phyloP scores from a whole-genome alignment of 2,797 vertebrate species.

The Poecilia velifera region DNA sequence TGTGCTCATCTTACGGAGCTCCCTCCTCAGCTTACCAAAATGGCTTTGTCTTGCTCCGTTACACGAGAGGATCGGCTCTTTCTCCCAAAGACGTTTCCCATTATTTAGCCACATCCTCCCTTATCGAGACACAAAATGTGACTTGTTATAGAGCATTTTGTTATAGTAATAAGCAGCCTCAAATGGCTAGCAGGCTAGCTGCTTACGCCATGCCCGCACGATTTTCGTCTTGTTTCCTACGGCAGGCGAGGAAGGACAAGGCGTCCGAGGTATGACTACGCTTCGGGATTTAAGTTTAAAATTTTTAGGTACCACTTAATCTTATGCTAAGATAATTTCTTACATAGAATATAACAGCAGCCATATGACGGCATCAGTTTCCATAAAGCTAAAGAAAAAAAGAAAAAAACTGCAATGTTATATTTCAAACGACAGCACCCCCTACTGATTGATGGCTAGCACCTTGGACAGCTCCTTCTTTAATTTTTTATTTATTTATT shows the following conservation, averaged over 20 bases:
- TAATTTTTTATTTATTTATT: background rate
- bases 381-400: background rate
- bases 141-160: constrained; percentile 22
- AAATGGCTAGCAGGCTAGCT: constrained; percentile 44
- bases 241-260: constrained; percentile 49
- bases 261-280: background rate
- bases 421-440: background rate
- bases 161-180: constrained; percentile 23
- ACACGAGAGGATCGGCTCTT: constrained; percentile 87
- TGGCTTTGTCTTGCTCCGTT: constrained; percentile 90
- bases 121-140: constrained; percentile 34
- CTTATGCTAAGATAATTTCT: background rate
- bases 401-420: background rate
- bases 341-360: background rate
- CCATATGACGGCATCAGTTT: background rate
- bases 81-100: constrained; percentile 92
- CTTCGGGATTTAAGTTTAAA: background rate
- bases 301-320: background rate
- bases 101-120: constrained; percentile 79
- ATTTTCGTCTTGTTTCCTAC: constrained; percentile 43
- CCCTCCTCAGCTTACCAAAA: constrained; percentile 84
- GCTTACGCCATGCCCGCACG: constrained; percentile 21
- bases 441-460: background rate
- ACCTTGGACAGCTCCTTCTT: background rate
- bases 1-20: constrained; percentile 5